Evolutionary conservation across 53 echinoderm and acorn worm species (phyloP), one percentile per base, ranked within the genome.

Genomic region (Arbacia lixula): DNA sequence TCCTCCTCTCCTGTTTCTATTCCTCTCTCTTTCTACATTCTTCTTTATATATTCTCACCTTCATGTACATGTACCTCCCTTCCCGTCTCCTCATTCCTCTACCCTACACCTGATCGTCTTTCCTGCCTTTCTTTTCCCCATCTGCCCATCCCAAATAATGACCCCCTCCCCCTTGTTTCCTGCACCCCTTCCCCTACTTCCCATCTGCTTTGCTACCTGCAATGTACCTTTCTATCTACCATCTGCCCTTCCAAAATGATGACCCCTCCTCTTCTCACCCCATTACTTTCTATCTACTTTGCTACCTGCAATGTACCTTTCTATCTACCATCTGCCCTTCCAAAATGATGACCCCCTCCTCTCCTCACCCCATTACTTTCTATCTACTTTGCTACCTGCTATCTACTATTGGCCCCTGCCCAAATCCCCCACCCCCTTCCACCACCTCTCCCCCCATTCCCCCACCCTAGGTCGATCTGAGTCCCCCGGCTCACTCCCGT

Each of bases 401-500:
- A 57, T 21, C 22, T 57, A 5, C 58, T 6, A 57, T 14, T 46
- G 49, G 14, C 49, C 49, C 49, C 49, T 14, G 14, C 49, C 49
- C 58, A 38, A 49, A 39, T 36, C 60, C 50, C 37, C 58, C 77
- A 68, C 41, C 68, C 40, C 5, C 41, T 36, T 38, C 3, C 12
- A 5, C 3, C 24, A 17, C 6, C 40, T 40, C 37, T 9, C n/a
- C 32, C 42, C 72, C 55, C 39, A 2, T 12, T 27, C 38, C 58
- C 17, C 75, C 37, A 32, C 54, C 10, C 34, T 63, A 95, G 95
- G 95, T 68, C 90, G 92, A 26, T 95, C 95, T 5, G 95, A 95
- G 40, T 95, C 95, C 2, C 63, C 91, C 38, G 84, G 86, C 73
- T 95, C 95, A 71, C 83, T 76, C 54, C 88, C 89, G 35, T 92